Percentiles rank a stretch among this genome's conserved stretches.
These are phyloP conservation scores for Helostoma temminkii DNA, from an alignment of 2,797 vertebrate genomes.

Conservation along the genomic window DNA sequence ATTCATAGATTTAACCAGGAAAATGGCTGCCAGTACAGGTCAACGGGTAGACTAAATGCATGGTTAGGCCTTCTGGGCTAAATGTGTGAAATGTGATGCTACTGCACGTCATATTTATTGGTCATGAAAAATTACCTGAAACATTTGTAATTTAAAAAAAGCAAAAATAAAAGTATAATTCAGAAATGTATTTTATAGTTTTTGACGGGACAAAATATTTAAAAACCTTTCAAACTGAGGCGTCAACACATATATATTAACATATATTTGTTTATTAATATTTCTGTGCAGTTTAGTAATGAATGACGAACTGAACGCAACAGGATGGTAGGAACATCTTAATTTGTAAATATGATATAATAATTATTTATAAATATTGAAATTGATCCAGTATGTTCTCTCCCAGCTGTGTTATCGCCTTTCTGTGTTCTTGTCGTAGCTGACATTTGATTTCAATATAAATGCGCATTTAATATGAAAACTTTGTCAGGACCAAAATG, in stretches of 20 bases:
- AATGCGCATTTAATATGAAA: not conserved
- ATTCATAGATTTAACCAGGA: no score
- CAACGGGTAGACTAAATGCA: no score
- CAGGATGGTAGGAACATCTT: not conserved
- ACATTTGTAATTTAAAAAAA: not conserved
- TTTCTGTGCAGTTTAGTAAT: not conserved
- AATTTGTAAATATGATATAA: not conserved
- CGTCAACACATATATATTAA: not conserved
- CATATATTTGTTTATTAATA: not conserved
- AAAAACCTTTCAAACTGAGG: constrained; percentile 5
- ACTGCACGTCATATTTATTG: no score
- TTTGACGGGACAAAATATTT: not conserved
- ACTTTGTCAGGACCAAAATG: not conserved
- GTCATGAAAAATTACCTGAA: no score
- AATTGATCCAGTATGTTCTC: not conserved
- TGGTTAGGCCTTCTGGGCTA: no score
- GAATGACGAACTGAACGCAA: not conserved
- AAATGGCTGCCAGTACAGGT: no score
- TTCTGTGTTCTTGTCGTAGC: not conserved
- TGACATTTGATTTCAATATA: not conserved
- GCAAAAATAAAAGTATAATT: not conserved
- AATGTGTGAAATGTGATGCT: no score
- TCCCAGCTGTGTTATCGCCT: not conserved
- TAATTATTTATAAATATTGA: constrained; percentile 1
- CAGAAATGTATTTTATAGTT: not conserved